phyloP scores from a whole-genome alignment of 2,113 vertebrate species.

The Naja naja region DNA sequence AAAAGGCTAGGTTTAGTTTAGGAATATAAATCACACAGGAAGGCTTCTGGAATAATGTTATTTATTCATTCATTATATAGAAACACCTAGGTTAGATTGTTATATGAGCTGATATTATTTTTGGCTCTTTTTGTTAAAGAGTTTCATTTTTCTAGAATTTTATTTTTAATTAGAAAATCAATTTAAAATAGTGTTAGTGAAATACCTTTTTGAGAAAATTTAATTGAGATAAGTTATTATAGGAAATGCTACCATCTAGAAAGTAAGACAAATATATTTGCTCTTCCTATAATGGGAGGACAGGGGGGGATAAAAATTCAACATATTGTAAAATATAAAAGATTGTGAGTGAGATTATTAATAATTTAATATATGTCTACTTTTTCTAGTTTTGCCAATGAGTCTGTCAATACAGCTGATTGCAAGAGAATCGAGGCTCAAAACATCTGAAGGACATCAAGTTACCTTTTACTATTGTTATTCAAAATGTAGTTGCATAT shows the following conservation, averaged over 20 bases:
- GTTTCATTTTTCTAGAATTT: background rate
- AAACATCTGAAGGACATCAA: background rate
- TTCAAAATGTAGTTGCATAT: background rate
- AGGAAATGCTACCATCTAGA: background rate
- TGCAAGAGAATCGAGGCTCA: background rate
- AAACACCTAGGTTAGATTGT: background rate
- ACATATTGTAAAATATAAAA: fast-evolving
- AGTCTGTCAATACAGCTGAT: background rate
- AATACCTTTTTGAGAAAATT: background rate
- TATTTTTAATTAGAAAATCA: background rate
- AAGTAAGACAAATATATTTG: background rate
- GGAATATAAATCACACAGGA: constrained; percentile 26
- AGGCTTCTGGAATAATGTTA: background rate
- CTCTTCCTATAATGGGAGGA: fast-evolving
- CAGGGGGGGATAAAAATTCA: fast-evolving
- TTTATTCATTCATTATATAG: fast-evolving
- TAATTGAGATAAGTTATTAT: background rate
- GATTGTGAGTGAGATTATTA: background rate
- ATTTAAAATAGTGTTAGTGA: background rate
- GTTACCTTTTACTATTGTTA: background rate
- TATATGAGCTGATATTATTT: background rate
- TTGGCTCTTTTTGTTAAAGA: background rate
- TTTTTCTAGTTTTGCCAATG: background rate
- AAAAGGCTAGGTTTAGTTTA: constrained; percentile 36
- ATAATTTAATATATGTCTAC: background rate